These are phyloP conservation scores for Potorous gilbertii DNA, from an alignment of 2,797 vertebrate genomes.

Conservation along the genomic window DNA sequence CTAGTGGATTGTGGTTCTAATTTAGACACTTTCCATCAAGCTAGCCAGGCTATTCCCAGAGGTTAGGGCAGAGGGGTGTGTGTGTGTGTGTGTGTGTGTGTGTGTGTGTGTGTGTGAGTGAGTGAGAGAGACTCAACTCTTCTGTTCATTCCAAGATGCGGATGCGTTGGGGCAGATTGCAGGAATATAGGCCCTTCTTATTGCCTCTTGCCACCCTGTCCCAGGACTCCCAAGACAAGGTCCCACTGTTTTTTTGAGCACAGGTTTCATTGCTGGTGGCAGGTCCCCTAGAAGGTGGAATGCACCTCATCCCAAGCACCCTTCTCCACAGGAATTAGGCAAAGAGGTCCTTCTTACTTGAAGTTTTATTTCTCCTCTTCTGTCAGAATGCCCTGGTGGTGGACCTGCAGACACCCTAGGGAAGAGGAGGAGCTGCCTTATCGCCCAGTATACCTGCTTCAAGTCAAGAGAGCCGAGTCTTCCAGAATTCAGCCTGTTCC, in stretches of 20 bases:
- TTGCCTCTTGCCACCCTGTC: not conserved
- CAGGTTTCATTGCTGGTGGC: not conserved
- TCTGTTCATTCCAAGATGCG: not conserved
- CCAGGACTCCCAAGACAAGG: not conserved
- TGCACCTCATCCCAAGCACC: not conserved
- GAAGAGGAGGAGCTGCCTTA: fast-evolving
- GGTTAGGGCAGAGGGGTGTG: not conserved
- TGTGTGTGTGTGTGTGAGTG: not conserved
- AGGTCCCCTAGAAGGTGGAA: not conserved
- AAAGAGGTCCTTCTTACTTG: not conserved
- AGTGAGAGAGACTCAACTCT: not conserved
- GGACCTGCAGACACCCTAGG: not conserved
- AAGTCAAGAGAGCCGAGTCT: not conserved
- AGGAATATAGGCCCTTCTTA: not conserved
- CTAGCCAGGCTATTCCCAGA: not conserved
- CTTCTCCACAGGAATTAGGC: not conserved
- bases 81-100: not conserved
- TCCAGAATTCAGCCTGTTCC: not conserved
- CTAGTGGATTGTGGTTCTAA: not conserved
- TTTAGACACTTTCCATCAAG: not conserved
- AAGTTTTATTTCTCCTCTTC: not conserved
- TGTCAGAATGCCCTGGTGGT: conserved; percentile 60
- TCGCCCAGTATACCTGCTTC: not conserved
- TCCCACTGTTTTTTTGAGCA: not conserved
- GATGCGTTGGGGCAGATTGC: not conserved